Evolutionary conservation across 1,140 invertebrate genomes (phyloP).

Genomic region (Bombus sibiricus): DNA sequence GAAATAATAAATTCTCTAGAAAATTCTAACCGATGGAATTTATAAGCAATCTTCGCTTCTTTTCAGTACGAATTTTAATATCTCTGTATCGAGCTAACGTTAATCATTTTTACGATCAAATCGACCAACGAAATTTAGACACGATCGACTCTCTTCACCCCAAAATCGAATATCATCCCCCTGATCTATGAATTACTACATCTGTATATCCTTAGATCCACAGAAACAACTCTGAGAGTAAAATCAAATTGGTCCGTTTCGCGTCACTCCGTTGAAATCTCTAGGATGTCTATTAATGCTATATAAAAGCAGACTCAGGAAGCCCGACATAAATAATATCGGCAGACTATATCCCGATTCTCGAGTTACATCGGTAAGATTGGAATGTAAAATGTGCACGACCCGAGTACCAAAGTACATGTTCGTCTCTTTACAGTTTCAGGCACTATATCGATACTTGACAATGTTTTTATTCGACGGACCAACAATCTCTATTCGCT

Average conservation of each 20-base stretch:
- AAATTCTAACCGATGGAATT: background rate
- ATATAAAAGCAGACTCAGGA: constrained; percentile 56
- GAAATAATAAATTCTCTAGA: background rate
- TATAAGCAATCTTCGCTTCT: too few species aligned
- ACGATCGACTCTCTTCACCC: background rate
- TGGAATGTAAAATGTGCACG: constrained; percentile 2
- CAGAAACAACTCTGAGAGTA: background rate
- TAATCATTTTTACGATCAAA: too few species aligned
- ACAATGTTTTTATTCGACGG: background rate
- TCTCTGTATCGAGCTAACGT: too few species aligned
- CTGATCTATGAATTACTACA: background rate
- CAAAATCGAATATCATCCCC: background rate
- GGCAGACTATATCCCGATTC: constrained; percentile 40
- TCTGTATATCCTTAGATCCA: background rate
- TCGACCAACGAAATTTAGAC: background rate
- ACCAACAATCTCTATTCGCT: background rate
- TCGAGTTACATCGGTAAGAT: constrained; percentile 34
- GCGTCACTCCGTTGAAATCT: constrained; percentile 33
- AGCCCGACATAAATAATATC: constrained; percentile 49
- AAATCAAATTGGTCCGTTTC: constrained; percentile 8
- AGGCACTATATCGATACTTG: background rate
- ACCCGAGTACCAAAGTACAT: background rate
- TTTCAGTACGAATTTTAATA: too few species aligned
- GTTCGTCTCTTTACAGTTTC: background rate
- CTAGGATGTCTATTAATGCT: constrained; percentile 62